phyloP scores from a whole-genome alignment of 2,113 vertebrate genomes.

The Euleptes europaea region DNA sequence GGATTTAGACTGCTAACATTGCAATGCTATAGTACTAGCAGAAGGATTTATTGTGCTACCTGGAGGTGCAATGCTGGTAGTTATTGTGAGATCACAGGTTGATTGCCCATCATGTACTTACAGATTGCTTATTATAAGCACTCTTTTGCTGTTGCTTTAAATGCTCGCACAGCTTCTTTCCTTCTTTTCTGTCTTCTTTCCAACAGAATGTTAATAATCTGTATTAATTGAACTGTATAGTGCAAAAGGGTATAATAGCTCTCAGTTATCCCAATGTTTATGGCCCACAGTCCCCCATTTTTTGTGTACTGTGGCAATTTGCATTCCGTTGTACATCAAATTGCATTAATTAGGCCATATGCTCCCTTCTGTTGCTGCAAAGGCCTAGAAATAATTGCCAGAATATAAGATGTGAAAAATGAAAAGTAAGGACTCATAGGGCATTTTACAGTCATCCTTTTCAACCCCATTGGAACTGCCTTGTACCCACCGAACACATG shows the following conservation, averaged over 20 bases:
- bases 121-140: neutral
- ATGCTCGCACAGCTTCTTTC: neutral
- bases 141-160: neutral
- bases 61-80: neutral
- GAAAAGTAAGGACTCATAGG: neutral
- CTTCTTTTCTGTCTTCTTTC: neutral
- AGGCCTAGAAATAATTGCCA: neutral
- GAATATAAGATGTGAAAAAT: neutral
- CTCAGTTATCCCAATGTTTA: conserved; percentile 8
- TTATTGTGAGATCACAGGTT: neutral
- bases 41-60: neutral
- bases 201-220: neutral
- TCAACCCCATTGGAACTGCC: neutral
- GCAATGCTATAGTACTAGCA: too few relatives aligned
- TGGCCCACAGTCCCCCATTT: neutral
- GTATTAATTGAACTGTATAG: conserved; percentile 32
- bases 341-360: conserved; percentile 17
- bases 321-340: conserved; percentile 33
- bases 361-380: neutral
- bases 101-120: too few relatives aligned
- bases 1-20: too few relatives aligned
- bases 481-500: neutral
- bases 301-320: neutral
- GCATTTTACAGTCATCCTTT: neutral
- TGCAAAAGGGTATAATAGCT: conserved; percentile 32